These are phyloP conservation scores for Allacma fusca DNA, from an alignment of 2,888 invertebrate species.

Conservation along the genomic window DNA sequence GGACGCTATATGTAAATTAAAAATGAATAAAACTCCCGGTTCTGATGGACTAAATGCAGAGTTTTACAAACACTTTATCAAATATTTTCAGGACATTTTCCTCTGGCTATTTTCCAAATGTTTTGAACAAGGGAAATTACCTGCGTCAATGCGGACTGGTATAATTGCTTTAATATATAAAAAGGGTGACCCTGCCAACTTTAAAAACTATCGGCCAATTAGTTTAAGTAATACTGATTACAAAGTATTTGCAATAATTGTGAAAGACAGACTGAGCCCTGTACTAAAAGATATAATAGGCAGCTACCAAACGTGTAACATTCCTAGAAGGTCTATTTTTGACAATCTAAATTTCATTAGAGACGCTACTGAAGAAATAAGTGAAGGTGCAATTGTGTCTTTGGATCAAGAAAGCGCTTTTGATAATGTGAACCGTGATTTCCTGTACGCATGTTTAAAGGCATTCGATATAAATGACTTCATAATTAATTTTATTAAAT, in stretches of 20 bases:
- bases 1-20: not conserved
- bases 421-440: too few species aligned
- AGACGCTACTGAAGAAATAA: too few species aligned
- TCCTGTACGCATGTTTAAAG: too few species aligned
- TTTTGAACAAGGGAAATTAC: not conserved
- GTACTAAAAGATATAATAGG: not conserved
- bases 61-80: not conserved
- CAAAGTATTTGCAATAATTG: not conserved
- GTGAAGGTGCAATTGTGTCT: not conserved
- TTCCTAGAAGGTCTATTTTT: not conserved
- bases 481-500: too few species aligned
- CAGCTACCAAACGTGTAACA: constrained; percentile 4
- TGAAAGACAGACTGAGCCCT: too few species aligned
- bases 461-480: too few species aligned
- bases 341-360: too few species aligned
- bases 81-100: not conserved
- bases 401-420: constrained; percentile 13
- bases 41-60: not conserved
- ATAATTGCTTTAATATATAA: not conserved
- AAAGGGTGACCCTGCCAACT: constrained; percentile 6
- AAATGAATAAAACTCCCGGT: not conserved
- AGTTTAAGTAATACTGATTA: constrained; percentile 22
- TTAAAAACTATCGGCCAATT: constrained; percentile 11
- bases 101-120: not conserved
- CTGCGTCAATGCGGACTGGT: not conserved